Percentiles rank a stretch among this genome's conserved stretches.
Evolutionary conservation across 1,140 invertebrate genomes (phyloP).

Genomic region (Hestina assimilis): DNA sequence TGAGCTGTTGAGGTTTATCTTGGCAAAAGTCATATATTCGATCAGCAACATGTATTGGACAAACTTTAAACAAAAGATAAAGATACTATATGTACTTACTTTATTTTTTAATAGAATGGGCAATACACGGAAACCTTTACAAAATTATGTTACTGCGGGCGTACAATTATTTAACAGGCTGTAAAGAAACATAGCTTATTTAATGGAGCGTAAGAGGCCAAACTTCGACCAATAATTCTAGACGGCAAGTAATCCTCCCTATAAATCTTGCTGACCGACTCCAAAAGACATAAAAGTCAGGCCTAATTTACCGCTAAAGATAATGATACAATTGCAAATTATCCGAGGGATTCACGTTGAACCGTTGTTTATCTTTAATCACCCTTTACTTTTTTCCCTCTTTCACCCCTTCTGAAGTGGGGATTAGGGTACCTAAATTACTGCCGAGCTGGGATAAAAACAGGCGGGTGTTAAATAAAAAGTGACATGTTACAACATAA

Average conservation of each 20-base stretch:
- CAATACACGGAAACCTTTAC: too few species aligned
- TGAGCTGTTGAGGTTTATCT: too few species aligned
- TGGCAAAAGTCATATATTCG: too few species aligned
- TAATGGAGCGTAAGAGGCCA: constrained; percentile 7
- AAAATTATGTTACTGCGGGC: too few species aligned
- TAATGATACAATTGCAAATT: constrained; percentile 73
- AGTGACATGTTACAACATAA: constrained; percentile 37
- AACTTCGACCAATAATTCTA: constrained; percentile 26
- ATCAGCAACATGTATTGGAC: too few species aligned
- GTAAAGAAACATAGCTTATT: constrained; percentile 7
- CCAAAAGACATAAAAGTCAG: constrained; percentile 51
- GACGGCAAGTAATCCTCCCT: constrained; percentile 21
- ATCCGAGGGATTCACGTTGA: constrained; percentile 48
- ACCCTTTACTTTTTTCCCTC: constrained; percentile 59
- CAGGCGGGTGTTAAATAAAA: constrained; percentile 42
- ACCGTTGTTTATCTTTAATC: constrained; percentile 73
- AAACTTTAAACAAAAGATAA: too few species aligned
- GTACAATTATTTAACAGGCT: background rate
- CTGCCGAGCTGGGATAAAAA: constrained; percentile 42
- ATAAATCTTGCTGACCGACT: constrained; percentile 41
- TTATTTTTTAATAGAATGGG: too few species aligned
- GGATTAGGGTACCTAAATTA: constrained; percentile 61
- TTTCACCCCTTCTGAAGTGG: constrained; percentile 51
- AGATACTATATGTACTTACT: too few species aligned
- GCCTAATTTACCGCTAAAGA: constrained; percentile 58